Percentiles rank a stretch among this genome's conserved stretches.
Evolutionary conservation across 2,113 vertebrate species (phyloP).

Genomic region (Chamaea fasciata): DNA sequence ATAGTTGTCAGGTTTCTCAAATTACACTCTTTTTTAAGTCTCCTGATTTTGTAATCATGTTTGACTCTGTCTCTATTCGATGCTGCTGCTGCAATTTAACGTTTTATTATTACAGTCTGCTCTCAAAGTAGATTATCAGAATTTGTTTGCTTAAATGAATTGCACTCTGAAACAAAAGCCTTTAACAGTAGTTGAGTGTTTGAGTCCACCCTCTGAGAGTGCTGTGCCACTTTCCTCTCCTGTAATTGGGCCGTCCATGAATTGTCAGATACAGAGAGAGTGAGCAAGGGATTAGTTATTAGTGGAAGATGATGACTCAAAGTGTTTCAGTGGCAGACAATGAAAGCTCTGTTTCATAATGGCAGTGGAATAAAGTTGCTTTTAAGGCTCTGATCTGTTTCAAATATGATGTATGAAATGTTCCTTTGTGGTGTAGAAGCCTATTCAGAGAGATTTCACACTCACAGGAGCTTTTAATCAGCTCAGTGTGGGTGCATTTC

Average conservation of each 20-base stretch:
- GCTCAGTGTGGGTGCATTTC: background rate
- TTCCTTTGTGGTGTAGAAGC: conserved; percentile 1
- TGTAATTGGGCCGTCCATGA: conserved; percentile 15
- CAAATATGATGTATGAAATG: background rate
- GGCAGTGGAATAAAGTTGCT: conserved; percentile 3
- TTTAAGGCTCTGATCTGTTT: background rate
- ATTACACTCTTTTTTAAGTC: background rate
- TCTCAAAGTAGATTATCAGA: background rate
- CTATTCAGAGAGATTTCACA: background rate
- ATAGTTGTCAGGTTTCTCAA: background rate
- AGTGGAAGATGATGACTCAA: conserved; percentile 46
- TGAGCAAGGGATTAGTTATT: background rate
- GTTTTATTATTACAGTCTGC: background rate
- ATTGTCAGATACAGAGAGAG: conserved; percentile 5
- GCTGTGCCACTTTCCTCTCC: background rate
- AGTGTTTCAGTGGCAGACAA: conserved; percentile 32
- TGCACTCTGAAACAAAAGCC: background rate
- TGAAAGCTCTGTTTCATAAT: conserved; percentile 18
- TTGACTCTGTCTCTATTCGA: background rate
- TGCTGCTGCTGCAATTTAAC: background rate
- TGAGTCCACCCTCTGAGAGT: background rate
- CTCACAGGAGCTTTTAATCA: conserved; percentile 23
- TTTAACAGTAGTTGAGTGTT: background rate
- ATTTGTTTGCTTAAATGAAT: conserved; percentile 1
- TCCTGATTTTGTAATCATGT: background rate